A percentile compares a stretch with the other conserved stretches of the same genome.
phyloP scores from a whole-genome alignment of 2,113 vertebrate genomes.

The Alosa alosa region DNA sequence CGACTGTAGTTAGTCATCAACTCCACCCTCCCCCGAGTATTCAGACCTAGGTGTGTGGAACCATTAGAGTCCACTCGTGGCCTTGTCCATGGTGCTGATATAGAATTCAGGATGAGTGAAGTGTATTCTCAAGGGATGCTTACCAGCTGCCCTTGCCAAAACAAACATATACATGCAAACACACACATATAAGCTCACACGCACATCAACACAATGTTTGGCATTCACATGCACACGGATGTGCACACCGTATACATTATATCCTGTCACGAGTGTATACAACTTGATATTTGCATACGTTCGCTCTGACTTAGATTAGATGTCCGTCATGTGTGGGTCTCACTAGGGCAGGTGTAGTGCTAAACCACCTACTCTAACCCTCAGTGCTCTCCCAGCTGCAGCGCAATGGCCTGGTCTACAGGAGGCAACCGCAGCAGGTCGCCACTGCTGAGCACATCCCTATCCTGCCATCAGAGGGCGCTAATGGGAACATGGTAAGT shows the following conservation, averaged over 20 bases:
- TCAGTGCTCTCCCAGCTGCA: conserved; percentile 38
- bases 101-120: neutral
- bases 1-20: neutral
- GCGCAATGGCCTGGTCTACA: conserved; percentile 24
- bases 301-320: neutral
- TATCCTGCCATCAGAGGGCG: conserved; percentile 57
- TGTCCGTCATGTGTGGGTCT: conserved; percentile 16
- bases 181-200: neutral
- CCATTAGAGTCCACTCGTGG: neutral
- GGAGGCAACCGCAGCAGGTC: conserved; percentile 39
- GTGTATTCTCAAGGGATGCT: neutral
- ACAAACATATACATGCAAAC: neutral
- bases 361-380: conserved; percentile 28
- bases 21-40: neutral
- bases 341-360: conserved; percentile 55
- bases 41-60: neutral
- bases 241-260: neutral
- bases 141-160: conserved; percentile 2
- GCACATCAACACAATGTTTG: neutral
- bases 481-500: conserved; percentile 51
- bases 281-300: neutral
- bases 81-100: conserved; percentile 6
- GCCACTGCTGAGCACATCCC: conserved; percentile 38
- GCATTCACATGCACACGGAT: neutral
- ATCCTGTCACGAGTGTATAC: neutral